A percentile compares a stretch with the other conserved stretches of the same genome.
phyloP scores from a whole-genome alignment of 2,113 vertebrate genomes.

The Halcyon malimbica region DNA sequence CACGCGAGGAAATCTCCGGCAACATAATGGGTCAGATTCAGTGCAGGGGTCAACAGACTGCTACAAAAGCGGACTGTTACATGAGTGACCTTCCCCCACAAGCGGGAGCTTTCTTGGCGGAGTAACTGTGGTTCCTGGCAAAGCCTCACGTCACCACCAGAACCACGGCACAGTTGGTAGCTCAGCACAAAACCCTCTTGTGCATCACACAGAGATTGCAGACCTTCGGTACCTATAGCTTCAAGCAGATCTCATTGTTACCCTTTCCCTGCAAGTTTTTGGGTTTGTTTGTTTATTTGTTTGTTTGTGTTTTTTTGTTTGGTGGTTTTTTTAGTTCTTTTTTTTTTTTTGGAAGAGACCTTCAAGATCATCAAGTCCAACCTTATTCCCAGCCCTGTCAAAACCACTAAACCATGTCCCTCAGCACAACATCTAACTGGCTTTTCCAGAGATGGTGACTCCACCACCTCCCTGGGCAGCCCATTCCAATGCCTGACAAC shows the following conservation, averaged over 20 bases:
- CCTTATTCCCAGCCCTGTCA: no score
- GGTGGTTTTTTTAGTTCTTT: no score
- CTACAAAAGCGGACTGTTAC: not conserved
- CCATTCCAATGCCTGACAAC: no score
- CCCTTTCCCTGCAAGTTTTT: not conserved
- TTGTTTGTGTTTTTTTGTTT: no score
- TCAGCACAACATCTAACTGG: no score
- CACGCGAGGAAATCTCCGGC: not conserved
- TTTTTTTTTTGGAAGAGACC: no score
- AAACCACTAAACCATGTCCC: no score
- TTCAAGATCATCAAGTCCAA: no score
- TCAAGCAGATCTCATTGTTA: not conserved
- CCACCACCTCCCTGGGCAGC: no score
- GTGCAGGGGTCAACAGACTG: not conserved
- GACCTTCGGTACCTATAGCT: not conserved
- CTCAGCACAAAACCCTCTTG: not conserved
- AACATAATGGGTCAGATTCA: not conserved
- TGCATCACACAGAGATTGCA: not conserved
- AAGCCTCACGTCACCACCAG: rapidly evolving
- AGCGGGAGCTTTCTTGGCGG: not conserved
- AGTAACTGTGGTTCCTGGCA: not conserved
- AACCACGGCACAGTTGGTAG: rapidly evolving
- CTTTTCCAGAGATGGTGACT: no score
- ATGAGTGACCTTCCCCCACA: not conserved
- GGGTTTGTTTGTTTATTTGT: no score